Conservation (phyloP, 1,140 invertebrate species). For the Plectrocnemia conspersa region DNA sequence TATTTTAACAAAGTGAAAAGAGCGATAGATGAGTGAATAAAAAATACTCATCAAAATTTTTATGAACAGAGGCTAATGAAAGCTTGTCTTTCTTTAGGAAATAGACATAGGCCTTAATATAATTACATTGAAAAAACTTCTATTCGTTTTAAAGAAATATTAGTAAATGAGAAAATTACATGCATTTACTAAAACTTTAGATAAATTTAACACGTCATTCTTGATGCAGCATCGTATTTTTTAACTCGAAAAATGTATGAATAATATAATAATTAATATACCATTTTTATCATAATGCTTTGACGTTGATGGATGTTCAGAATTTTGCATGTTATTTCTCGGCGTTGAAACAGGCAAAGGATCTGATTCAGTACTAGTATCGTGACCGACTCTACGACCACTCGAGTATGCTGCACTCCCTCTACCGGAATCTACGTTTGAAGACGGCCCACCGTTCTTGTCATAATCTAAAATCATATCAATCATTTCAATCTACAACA, state of each 20-base stretch:
- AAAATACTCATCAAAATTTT: too few species aligned
- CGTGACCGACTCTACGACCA: constrained; percentile 52
- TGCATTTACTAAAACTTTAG: too few species aligned
- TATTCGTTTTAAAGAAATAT: too few species aligned
- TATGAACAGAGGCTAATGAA: too few species aligned
- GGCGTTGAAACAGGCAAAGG: constrained; percentile 36
- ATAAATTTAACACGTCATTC: too few species aligned
- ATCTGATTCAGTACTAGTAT: constrained; percentile 51
- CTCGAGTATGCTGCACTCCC: constrained; percentile 73
- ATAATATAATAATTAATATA: constrained; percentile 7
- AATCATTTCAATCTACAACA: not conserved
- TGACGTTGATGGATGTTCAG: constrained; percentile 25
- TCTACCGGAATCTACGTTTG: constrained; percentile 69
- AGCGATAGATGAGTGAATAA: too few species aligned
- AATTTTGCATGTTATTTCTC: constrained; percentile 22
- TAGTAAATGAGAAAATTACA: too few species aligned
- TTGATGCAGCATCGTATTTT: too few species aligned
- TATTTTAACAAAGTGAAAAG: too few species aligned
- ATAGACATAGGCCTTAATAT: too few species aligned
- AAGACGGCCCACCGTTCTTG: constrained; percentile 64
- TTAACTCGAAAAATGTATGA: constrained; percentile 3
- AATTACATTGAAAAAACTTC: too few species aligned
- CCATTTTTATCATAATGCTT: constrained; percentile 36
- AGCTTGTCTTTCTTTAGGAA: too few species aligned
- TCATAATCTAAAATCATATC: constrained; percentile 59